Evolutionary conservation across 2,113 vertebrate genomes (phyloP).

Genomic region (Podarcis cretensis): DNA sequence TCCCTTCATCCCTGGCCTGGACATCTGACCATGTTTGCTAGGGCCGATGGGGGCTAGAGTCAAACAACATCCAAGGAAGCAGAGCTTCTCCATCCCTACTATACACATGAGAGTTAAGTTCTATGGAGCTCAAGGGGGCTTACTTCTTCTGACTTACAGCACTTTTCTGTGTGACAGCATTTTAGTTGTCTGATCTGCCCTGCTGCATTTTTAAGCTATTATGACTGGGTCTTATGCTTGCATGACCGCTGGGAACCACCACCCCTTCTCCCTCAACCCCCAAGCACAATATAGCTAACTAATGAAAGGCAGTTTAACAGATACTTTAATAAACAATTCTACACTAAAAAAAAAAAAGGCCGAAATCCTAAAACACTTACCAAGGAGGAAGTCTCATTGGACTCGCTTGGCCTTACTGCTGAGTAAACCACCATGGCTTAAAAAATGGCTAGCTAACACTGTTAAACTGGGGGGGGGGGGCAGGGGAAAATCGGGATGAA

Average conservation of each 20-base stretch:
- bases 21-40: neutral
- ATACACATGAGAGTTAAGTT: neutral
- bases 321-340: too few relatives aligned
- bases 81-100: neutral
- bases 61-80: too few relatives aligned
- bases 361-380: neutral
- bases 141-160: neutral
- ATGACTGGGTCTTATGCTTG: too few relatives aligned
- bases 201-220: too few relatives aligned
- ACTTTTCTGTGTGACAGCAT: too few relatives aligned
- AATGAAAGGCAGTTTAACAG: too few relatives aligned
- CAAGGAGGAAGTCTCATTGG: neutral
- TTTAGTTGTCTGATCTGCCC: too few relatives aligned
- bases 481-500: too few relatives aligned
- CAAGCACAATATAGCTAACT: too few relatives aligned
- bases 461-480: neutral
- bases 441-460: neutral
- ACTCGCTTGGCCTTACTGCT: neutral
- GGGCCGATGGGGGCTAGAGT: neutral
- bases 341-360: neutral
- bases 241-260: too few relatives aligned
- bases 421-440: neutral
- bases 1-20: neutral
- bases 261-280: too few relatives aligned
- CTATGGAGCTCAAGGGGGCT: neutral